Base-by-base conservation (phyloP, 2,888 invertebrate genomes). In the Phoenoteleia sp. region DNA sequence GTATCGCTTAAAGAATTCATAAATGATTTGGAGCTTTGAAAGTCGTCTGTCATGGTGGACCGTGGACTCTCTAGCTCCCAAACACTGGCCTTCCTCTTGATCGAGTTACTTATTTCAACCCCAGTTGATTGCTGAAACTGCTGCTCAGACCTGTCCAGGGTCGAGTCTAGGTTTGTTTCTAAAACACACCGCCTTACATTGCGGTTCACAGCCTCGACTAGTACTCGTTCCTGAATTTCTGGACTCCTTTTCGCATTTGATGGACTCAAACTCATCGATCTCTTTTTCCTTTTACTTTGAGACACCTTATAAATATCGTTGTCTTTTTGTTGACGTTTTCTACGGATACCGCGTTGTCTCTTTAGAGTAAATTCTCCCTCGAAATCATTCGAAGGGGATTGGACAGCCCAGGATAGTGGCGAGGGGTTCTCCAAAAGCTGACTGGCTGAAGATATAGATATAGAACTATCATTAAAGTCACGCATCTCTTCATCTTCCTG, bases 401-500 rank as follows among this genome's bases (percentile, higher is more conserved):
- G 81, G 27, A 93, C 91, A 0, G 91, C 91, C 93, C 93, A 93
- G 4, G 92, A 92, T 74, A 93, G 87, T 2, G 93, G 93, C 15
- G 93, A 93, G 0, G 93, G 93, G 67, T 94, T 91, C 66, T 94
- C 93, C 23, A 93, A 69, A 0, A 93, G 90, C 71, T 94, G 93
- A 85, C 93, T 93, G 2, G 93, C 93, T 66, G 93, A 93, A 17
- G 74, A 69, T 29, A 82, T 82, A 0, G 92, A 93, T 0, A 94
- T 90, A 3, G 93, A 92, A 74, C 93, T 93, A 76, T 94, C 93
- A 86, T 93, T 93, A 81, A 92, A 92, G 11, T 81, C 58, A 0
- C 88, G 86, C 39, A 87, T 85, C 11, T 69, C 86, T 3, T 89
- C 87, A 5, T 82, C 66, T 13, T 56, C 69, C 15, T 36, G 33